phyloP scores from a whole-genome alignment of 2,888 invertebrate genomes.

The Cosmopolites sordidus region DNA sequence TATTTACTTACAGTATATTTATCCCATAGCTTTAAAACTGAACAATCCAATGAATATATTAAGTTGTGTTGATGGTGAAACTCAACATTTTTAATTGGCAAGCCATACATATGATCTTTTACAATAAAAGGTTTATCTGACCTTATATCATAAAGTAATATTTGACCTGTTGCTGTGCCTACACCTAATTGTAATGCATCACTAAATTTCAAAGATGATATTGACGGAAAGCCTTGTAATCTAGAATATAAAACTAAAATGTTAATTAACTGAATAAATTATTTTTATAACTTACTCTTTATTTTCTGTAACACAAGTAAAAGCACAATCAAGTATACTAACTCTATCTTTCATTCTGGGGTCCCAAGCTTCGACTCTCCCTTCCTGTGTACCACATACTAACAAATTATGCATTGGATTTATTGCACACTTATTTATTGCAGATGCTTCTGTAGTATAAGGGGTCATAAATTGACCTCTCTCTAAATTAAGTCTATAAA shows the following conservation, averaged over 20 bases:
- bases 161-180: conserved; percentile 91
- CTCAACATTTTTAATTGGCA: conserved; percentile 83
- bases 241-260: conserved; percentile 48
- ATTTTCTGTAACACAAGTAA: conserved; percentile 56
- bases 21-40: conserved; percentile 88
- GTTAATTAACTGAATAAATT: conserved; percentile 9
- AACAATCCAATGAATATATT: conserved; percentile 84
- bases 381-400: conserved; percentile 82
- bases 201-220: conserved; percentile 76
- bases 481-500: conserved; percentile 78
- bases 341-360: conserved; percentile 74
- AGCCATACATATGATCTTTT: conserved; percentile 93
- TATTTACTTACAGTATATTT: conserved; percentile 69
- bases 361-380: conserved; percentile 96
- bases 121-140: conserved; percentile 81
- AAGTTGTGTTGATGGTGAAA: conserved; percentile 78
- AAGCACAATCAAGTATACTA: conserved; percentile 80
- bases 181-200: conserved; percentile 77
- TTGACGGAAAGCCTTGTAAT: conserved; percentile 61
- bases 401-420: conserved; percentile 87
- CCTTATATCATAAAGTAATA: conserved; percentile 90
- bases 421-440: conserved; percentile 76
- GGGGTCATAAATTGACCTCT: conserved; percentile 91
- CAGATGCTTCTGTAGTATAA: conserved; percentile 64
- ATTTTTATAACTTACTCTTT: conserved; percentile 48